phyloP scores from a whole-genome alignment of 2,113 vertebrate genomes.

The Gadus macrocephalus region DNA sequence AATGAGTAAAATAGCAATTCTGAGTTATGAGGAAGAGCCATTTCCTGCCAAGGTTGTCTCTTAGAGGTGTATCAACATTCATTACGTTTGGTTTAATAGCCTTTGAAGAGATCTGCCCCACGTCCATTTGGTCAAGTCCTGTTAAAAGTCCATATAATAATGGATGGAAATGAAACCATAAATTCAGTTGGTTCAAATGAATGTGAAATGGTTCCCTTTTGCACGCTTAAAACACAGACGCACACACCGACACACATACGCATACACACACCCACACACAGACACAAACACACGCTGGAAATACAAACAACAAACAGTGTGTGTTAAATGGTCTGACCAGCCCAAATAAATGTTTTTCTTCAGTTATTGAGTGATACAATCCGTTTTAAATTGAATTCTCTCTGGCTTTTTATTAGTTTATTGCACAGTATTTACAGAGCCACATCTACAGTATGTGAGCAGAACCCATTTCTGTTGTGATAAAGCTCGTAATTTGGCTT shows the following conservation, averaged over 20 bases:
- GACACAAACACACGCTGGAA: no score
- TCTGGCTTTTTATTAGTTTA: no score
- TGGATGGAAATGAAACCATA: conserved; percentile 45
- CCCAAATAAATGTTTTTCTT: no score
- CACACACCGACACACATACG: neutral
- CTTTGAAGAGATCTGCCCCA: conserved; percentile 42
- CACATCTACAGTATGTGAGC: no score
- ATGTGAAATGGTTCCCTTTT: neutral
- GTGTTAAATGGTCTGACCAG: no score
- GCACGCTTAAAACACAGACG: conserved; percentile 1
- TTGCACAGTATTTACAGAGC: no score
- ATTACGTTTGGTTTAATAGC: conserved; percentile 54
- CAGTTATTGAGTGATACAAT: no score
- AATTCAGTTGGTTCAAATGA: conserved; percentile 20
- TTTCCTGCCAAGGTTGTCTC: conserved; percentile 54
- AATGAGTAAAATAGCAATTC: conserved; percentile 56
- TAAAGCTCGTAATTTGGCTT: no score
- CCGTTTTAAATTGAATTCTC: no score
- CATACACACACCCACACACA: neutral
- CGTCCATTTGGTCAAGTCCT: conserved; percentile 42
- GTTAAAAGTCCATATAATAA: conserved; percentile 43
- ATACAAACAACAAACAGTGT: no score
- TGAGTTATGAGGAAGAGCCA: conserved; percentile 45
- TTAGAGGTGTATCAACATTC: conserved; percentile 58
- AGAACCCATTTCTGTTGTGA: no score